Percentiles rank a stretch among this genome's conserved stretches.
These are phyloP conservation scores for Hybos culiciformis DNA, from an alignment of 2,888 invertebrate species.

Conservation along the genomic window DNA sequence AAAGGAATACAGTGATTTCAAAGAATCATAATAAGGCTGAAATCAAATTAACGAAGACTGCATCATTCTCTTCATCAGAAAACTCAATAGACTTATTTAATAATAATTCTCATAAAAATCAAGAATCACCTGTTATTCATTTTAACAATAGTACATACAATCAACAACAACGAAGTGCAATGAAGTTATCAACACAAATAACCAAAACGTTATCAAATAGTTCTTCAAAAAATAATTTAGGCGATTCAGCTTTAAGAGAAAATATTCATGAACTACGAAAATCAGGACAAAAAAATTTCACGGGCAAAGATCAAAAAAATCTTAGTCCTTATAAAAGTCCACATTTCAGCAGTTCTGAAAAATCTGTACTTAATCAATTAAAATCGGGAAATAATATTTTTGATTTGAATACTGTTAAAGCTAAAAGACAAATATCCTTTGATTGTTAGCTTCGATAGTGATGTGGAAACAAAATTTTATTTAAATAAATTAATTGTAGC, in stretches of 20 bases:
- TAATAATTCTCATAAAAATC: conserved; percentile 10
- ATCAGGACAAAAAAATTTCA: conserved; percentile 32
- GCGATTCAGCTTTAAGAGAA: conserved; percentile 28
- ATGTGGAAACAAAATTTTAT: no score
- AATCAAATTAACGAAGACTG: conserved; percentile 13
- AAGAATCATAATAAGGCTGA: conserved; percentile 20
- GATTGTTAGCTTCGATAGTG: conserved; percentile 31
- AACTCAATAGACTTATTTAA: conserved; percentile 24
- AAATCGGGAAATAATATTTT: not conserved
- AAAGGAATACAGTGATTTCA: no score
- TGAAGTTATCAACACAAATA: conserved; percentile 18
- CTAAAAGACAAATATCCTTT: conserved; percentile 46
- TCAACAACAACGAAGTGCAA: conserved; percentile 1
- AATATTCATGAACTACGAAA: conserved; percentile 29
- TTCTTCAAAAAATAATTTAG: conserved; percentile 31
- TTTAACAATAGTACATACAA: not conserved
- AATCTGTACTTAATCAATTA: not conserved
- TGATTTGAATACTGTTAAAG: conserved; percentile 33
- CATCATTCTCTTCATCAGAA: conserved; percentile 22
- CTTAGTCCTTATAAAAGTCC: conserved; percentile 25
- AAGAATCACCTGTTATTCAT: conserved; percentile 1
- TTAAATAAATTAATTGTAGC: no score
- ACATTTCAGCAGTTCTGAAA: no score
- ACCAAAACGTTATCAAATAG: conserved; percentile 27
- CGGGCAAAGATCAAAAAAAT: conserved; percentile 32